Percentiles rank a stretch among this genome's conserved stretches.
These are phyloP conservation scores for Lepidostoma basale DNA, from an alignment of 1,140 invertebrate genomes.

Conservation along the genomic window DNA sequence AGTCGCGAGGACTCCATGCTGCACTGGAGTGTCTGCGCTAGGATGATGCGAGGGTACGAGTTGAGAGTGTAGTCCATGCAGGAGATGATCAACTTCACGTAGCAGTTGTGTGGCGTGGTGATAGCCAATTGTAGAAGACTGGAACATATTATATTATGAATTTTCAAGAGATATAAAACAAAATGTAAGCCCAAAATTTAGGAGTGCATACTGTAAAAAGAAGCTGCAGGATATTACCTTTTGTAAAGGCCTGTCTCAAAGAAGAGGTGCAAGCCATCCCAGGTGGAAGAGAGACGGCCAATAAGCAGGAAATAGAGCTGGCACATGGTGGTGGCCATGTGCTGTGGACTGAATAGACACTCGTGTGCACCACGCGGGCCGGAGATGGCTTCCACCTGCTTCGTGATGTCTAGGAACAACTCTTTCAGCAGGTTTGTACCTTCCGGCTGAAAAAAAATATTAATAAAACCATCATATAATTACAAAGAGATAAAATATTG, in stretches of 20 bases:
- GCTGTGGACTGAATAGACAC: slow-evolving; percentile 86
- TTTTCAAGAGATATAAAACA: background rate
- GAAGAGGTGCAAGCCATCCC: slow-evolving; percentile 74
- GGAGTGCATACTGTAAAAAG: background rate
- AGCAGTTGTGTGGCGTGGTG: slow-evolving; percentile 87
- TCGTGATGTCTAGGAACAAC: slow-evolving; percentile 79
- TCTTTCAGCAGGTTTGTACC: slow-evolving; percentile 73
- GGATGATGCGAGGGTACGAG: slow-evolving; percentile 73
- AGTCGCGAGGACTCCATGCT: slow-evolving; percentile 76
- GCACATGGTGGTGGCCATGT: slow-evolving; percentile 85
- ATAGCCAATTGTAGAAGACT: slow-evolving; percentile 81
- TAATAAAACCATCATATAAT: no score
- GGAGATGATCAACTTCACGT: slow-evolving; percentile 90
- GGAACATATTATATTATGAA: slow-evolving; percentile 39
- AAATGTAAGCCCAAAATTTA: background rate
- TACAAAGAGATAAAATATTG: no score
- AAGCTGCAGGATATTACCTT: slow-evolving; percentile 58
- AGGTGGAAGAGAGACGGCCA: slow-evolving; percentile 81
- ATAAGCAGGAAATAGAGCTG: slow-evolving; percentile 94
- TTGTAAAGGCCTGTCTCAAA: slow-evolving; percentile 80
- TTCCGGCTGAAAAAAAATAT: slow-evolving; percentile 58
- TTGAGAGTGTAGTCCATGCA: slow-evolving; percentile 84
- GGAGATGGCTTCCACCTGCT: slow-evolving; percentile 76
- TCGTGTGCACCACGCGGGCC: slow-evolving; percentile 80
- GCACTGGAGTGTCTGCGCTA: slow-evolving; percentile 71